A percentile compares a stretch with the other conserved stretches of the same genome.
Conservation (phyloP, 64 coral and sea anemone genomes). For the Montipora cactus region DNA sequence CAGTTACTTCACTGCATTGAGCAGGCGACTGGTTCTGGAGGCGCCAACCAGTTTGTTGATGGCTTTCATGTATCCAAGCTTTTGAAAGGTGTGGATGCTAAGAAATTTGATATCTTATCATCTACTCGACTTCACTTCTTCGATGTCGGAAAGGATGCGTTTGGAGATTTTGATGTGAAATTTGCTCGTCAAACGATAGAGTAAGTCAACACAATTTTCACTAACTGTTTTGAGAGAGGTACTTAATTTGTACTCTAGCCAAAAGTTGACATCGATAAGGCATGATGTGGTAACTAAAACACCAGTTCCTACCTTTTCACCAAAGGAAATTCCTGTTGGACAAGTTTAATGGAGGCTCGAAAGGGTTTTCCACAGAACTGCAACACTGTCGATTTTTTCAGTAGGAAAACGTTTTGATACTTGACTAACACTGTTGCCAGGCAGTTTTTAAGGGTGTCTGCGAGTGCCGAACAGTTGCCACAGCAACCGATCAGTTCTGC, state of each 20-base stretch:
- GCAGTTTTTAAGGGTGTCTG: no score
- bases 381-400: no score
- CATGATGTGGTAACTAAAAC: no score
- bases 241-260: not conserved
- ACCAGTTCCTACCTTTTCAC: no score
- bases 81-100: conserved; percentile 63
- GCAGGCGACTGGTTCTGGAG: conserved; percentile 56
- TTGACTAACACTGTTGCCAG: no score
- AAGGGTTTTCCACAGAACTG: no score
- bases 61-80: conserved; percentile 75
- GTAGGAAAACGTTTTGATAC: no score
- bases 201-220: conserved; percentile 54
- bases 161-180: conserved; percentile 80
- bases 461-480: no score
- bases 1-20: conserved; percentile 81
- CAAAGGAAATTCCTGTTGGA: no score
- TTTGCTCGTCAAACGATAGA: conserved; percentile 53
- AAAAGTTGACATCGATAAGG: not conserved
- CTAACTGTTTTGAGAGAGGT: not conserved
- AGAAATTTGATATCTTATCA: conserved; percentile 59
- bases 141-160: conserved; percentile 66
- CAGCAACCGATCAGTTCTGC: no score
- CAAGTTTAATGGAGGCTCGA: no score
- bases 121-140: conserved; percentile 59
- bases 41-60: conserved; percentile 80